A percentile compares a stretch with the other conserved stretches of the same genome.
These are phyloP conservation scores for Seriola dumerili DNA, from an alignment of 2,113 vertebrate genomes.

Conservation along the genomic window DNA sequence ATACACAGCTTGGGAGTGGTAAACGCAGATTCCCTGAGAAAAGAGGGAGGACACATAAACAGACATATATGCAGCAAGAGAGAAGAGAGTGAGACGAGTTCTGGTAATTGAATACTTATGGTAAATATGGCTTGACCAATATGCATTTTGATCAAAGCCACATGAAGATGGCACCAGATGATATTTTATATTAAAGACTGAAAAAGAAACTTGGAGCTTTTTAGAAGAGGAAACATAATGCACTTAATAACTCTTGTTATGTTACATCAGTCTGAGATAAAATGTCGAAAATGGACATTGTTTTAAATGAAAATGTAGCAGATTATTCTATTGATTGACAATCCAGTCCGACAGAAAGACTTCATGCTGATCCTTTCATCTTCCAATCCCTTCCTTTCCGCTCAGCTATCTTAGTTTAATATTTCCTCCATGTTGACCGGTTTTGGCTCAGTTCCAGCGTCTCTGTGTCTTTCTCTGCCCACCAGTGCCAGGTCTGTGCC, in stretches of 20 bases:
- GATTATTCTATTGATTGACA: conserved; percentile 54
- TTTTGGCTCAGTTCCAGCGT: conserved; percentile 50
- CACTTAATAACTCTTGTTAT: conserved; percentile 3
- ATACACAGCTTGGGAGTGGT: conserved; percentile 4
- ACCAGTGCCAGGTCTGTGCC: conserved; percentile 31
- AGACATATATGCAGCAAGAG: not conserved
- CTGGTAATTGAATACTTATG: not conserved
- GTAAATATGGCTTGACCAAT: not conserved
- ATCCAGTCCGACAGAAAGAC: conserved; percentile 22
- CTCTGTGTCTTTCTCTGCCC: conserved; percentile 29
- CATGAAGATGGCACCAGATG: not conserved
- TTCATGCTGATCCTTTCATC: conserved; percentile 46
- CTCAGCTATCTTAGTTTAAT: conserved; percentile 36
- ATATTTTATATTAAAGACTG: not conserved
- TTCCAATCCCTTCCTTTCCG: conserved; percentile 21
- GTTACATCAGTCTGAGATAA: conserved; percentile 23
- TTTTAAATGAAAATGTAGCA: conserved; percentile 43
- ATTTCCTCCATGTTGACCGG: conserved; percentile 39
- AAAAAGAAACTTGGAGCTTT: not conserved
- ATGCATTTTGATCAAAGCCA: not conserved
- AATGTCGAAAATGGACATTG: conserved; percentile 46
- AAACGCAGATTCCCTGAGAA: not conserved
- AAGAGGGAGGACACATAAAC: not conserved
- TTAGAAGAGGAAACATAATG: not conserved
- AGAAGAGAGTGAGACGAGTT: not conserved